phyloP scores from a whole-genome alignment of 2,888 invertebrate species.

The Lasioglossum malachurum region DNA sequence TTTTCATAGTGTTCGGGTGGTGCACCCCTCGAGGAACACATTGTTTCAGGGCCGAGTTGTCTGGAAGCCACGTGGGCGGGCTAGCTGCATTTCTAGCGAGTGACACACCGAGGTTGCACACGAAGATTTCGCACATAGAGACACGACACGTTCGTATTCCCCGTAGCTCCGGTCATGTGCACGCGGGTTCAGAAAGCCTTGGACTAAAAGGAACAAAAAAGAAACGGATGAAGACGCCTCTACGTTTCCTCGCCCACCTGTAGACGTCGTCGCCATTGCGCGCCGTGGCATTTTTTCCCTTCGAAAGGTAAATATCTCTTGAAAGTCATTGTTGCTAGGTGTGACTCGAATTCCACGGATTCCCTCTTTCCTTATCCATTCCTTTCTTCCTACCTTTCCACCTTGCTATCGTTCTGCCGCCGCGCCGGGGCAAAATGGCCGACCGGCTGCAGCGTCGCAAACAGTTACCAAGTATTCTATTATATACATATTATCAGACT shows the following conservation, averaged over 20 bases:
- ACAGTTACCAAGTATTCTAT: background rate
- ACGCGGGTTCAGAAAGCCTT: background rate
- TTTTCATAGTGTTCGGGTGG: conserved; percentile 2
- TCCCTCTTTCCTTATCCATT: conserved; percentile 48
- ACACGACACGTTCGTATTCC: conserved; percentile 1
- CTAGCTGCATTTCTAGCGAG: conserved; percentile 80
- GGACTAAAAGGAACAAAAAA: conserved; percentile 31
- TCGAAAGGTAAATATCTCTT: conserved; percentile 60
- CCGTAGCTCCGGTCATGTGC: background rate
- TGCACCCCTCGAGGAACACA: conserved; percentile 40
- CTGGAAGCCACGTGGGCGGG: conserved; percentile 74
- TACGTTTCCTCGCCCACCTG: conserved; percentile 65
- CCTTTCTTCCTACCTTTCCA: conserved; percentile 44
- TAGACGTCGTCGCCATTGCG: conserved; percentile 59
- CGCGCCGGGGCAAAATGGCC: background rate
- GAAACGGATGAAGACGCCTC: conserved; percentile 64
- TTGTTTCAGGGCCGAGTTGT: conserved; percentile 71
- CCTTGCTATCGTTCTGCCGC: conserved; percentile 13
- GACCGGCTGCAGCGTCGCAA: background rate
- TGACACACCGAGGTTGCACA: conserved; percentile 72
- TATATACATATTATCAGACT: no score
- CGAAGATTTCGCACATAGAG: conserved; percentile 18
- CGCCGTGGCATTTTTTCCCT: conserved; percentile 51
- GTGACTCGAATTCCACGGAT: conserved; percentile 70
- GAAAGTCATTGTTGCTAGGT: conserved; percentile 66